These are phyloP conservation scores for Tineola bisselliella DNA, from an alignment of 2,888 invertebrate genomes.

Conservation along the genomic window DNA sequence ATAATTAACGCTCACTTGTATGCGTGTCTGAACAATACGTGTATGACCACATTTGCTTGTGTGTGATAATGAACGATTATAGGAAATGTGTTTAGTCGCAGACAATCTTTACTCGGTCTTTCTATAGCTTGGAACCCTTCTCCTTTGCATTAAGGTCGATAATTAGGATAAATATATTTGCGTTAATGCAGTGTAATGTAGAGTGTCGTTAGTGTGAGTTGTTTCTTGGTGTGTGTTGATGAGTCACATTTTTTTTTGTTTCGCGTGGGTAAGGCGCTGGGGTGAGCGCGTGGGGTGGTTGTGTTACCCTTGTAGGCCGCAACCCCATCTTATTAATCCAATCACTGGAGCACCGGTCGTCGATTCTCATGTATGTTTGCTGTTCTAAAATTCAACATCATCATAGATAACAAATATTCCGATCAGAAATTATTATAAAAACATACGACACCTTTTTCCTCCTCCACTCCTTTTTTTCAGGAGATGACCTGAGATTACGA, in stretches of 20 bases:
- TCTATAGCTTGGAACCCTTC: conserved; percentile 37
- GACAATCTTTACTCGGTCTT: conserved; percentile 34
- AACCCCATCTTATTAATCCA: conserved; percentile 65
- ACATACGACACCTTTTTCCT: too few relatives aligned
- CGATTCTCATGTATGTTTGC: conserved; percentile 63
- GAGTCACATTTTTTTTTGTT: conserved; percentile 71
- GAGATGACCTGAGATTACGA: too few relatives aligned
- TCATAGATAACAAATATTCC: conserved; percentile 2
- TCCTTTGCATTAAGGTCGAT: conserved; percentile 42
- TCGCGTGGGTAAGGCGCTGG: conserved; percentile 63
- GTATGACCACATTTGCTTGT: conserved; percentile 44
- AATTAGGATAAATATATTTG: conserved; percentile 29
- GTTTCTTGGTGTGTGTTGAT: conserved; percentile 63
- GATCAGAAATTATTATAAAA: background rate
- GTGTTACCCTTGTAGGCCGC: conserved; percentile 56
- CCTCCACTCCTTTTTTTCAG: too few relatives aligned
- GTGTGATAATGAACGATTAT: conserved; percentile 68
- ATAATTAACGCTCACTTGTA: conserved; percentile 64
- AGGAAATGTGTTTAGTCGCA: conserved; percentile 51
- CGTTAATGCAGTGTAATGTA: conserved; percentile 3
- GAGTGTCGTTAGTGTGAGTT: conserved; percentile 32
- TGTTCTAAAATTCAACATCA: conserved; percentile 19
- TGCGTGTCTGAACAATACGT: conserved; percentile 56
- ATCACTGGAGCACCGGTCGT: conserved; percentile 64
- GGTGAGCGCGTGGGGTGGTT: conserved; percentile 56